Conservation (phyloP, 1,140 invertebrate genomes). For the Aphaenogaster floridana region DNA sequence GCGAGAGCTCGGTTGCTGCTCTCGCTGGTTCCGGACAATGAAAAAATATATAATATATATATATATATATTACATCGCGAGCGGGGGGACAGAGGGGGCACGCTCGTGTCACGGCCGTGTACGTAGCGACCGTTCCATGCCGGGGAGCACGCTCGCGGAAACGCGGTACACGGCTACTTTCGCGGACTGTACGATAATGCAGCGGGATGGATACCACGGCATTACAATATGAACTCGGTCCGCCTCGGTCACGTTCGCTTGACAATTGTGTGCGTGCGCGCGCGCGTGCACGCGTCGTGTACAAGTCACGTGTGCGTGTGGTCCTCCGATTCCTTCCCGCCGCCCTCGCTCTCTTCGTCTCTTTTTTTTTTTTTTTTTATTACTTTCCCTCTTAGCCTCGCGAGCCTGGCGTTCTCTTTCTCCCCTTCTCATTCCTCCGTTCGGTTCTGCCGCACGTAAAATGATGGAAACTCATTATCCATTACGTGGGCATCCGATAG, state of each 20-base stretch:
- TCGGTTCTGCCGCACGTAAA: slow-evolving; percentile 62
- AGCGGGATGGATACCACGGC: slow-evolving; percentile 82
- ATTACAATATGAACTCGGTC: slow-evolving; percentile 86
- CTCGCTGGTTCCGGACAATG: slow-evolving; percentile 30
- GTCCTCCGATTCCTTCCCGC: slow-evolving; percentile 76
- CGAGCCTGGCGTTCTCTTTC: slow-evolving; percentile 14
- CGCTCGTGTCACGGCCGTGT: slow-evolving; percentile 45
- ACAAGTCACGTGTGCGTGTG: slow-evolving; percentile 81
- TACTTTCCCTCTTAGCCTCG: slow-evolving; percentile 28
- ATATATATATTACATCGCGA: slow-evolving; percentile 27
- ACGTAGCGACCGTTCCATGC: slow-evolving; percentile 62
- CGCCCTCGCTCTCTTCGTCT: slow-evolving; percentile 74
- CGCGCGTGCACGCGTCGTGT: slow-evolving; percentile 81
- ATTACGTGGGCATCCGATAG: slow-evolving; percentile 58
- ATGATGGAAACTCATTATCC: slow-evolving; percentile 82
- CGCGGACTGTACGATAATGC: slow-evolving; percentile 85
- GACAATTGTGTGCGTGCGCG: slow-evolving; percentile 79
- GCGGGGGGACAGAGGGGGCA: background rate
- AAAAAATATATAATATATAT: slow-evolving; percentile 16
- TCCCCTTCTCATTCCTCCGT: slow-evolving; percentile 49
- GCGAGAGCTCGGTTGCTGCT: background rate
- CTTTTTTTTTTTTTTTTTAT: slow-evolving; percentile 68
- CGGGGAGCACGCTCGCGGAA: slow-evolving; percentile 70
- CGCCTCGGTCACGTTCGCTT: slow-evolving; percentile 85
- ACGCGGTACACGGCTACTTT: slow-evolving; percentile 67